Conservation (phyloP, 2,888 invertebrate genomes). For the Nycteola revayana region DNA sequence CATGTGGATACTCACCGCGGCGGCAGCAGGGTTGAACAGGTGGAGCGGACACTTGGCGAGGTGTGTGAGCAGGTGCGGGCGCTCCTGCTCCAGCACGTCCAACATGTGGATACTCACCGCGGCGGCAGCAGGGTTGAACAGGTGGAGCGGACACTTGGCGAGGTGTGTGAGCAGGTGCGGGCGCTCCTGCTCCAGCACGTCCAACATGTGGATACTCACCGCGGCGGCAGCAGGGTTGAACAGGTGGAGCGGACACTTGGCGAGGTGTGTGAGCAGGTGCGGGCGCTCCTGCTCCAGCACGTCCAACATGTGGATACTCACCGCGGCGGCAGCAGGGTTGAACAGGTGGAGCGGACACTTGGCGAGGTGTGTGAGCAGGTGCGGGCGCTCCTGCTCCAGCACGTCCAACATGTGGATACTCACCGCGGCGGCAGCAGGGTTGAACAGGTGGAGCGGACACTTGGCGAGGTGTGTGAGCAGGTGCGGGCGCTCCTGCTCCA, state of each 20-base stretch:
- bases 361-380: not conserved
- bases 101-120: slow-evolving; percentile 33
- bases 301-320: slow-evolving; percentile 13
- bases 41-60: not conserved
- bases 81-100: not conserved
- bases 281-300: slow-evolving; percentile 55
- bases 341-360: not conserved
- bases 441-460: too few species aligned
- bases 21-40: not conserved
- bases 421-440: too few species aligned
- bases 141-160: slow-evolving; percentile 19
- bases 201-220: slow-evolving; percentile 26
- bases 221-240: not conserved
- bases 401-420: too few species aligned
- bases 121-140: slow-evolving; percentile 42
- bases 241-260: slow-evolving; percentile 18
- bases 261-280: slow-evolving; percentile 40
- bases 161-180: slow-evolving; percentile 9
- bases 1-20: not conserved
- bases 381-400: not conserved
- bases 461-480: too few species aligned
- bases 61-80: not conserved
- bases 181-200: slow-evolving; percentile 83
- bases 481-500: too few species aligned
- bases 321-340: not conserved